Conservation (phyloP, 1,140 invertebrate genomes). For the Monomorium pharaonis region DNA sequence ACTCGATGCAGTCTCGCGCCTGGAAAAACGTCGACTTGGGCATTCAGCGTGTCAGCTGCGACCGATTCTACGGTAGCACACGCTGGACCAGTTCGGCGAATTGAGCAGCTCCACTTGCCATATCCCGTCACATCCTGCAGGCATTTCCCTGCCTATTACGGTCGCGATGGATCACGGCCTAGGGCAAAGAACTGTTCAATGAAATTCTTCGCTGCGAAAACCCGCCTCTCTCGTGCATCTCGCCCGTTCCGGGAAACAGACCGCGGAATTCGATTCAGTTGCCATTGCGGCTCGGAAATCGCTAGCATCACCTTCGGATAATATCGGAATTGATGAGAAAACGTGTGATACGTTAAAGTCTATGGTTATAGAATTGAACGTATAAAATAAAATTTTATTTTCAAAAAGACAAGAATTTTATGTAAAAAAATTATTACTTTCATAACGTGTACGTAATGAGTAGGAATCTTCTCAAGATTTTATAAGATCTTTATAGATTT, state of each 20-base stretch:
- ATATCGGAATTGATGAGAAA: background rate
- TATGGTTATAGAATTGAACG: background rate
- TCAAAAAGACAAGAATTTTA: background rate
- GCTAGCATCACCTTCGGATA: slow-evolving; percentile 14
- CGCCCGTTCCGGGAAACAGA: slow-evolving; percentile 54
- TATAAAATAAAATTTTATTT: background rate
- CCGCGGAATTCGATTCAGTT: slow-evolving; percentile 65
- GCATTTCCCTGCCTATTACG: slow-evolving; percentile 80
- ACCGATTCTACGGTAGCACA: slow-evolving; percentile 75
- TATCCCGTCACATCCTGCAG: slow-evolving; percentile 72
- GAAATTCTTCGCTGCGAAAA: slow-evolving; percentile 70
- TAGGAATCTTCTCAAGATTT: background rate
- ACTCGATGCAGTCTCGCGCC: slow-evolving; percentile 50
- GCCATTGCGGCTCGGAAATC: slow-evolving; percentile 27
- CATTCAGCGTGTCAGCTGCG: slow-evolving; percentile 78
- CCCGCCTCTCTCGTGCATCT: slow-evolving; percentile 41
- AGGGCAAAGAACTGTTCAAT: slow-evolving; percentile 73
- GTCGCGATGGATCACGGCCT: slow-evolving; percentile 65
- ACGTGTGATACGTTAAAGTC: background rate
- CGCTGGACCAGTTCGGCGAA: slow-evolving; percentile 81
- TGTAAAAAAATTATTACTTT: background rate
- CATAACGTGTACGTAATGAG: background rate
- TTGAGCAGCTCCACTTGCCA: slow-evolving; percentile 75
- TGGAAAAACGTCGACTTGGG: slow-evolving; percentile 79
- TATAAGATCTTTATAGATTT: background rate